Evolutionary conservation across 1,140 invertebrate genomes (phyloP), one percentile per base, ranked within the genome.

Genomic region (Zaprionus capensis): DNA sequence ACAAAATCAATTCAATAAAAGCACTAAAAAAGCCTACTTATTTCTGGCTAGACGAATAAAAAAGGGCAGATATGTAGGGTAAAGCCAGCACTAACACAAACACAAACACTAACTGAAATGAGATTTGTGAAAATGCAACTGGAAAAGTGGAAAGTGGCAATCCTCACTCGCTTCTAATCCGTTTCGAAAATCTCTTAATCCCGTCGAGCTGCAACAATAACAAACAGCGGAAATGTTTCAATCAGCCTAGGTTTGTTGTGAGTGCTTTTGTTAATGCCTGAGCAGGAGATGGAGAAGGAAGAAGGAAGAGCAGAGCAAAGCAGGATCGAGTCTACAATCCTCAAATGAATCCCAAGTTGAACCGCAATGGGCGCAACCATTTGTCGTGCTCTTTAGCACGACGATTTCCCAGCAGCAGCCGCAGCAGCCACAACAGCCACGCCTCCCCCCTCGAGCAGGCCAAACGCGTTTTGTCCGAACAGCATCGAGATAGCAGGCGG

Each of bases 171-270:
- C 20, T 77, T 73, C 79, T 79, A 87, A 87, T 88, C 84, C 85
- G 68, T 84, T 88, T 74, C 69, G 55, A 76, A 88, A 86, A 90
- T 90, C 85, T 88, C 36, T 78, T 84, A 88, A 90, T 85, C 84
- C 65, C 71, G 78, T 69, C 73, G 75, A 56, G 63, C 73, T 70
- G 71, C 66, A 88, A 90, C 65, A 88, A 88, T 88, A 88, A 88
- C 84, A 88, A 90, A 80, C 49, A 90, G 63, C 81, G 85, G 85
- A 88, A 88, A 90, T 85, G 84, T 87, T 90, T 87, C 82, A 81
- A 88, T 88, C 84, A 79, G 63, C 81, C 76, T 72, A 51, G 36
- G 28, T 61, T 57, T 64, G 71, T 44, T 80, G 71, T 88, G 84
- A 87, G 84, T 88, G 85, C 85, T 88, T 90, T 88, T 88, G 86